phyloP scores from a whole-genome alignment of 2,797 vertebrate genomes.

The Chelon auratus region DNA sequence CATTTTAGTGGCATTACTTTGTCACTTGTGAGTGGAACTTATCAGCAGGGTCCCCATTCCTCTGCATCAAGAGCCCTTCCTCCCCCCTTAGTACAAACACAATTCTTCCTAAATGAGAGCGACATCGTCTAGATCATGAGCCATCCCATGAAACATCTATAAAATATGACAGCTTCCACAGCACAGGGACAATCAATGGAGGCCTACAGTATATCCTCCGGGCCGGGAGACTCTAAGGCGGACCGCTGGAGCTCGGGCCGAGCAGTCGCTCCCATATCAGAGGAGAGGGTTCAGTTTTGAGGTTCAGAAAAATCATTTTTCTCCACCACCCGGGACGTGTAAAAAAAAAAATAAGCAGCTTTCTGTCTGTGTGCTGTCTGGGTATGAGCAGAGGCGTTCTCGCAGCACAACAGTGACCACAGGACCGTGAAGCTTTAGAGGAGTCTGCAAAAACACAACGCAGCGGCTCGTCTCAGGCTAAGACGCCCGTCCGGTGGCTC shows the following conservation, averaged over 20 bases:
- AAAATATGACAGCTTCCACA: conserved; percentile 67
- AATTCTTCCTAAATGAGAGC: conserved; percentile 77
- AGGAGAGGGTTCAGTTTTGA: conserved; percentile 62
- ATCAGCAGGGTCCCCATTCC: conserved; percentile 72
- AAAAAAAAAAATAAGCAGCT: conserved; percentile 81
- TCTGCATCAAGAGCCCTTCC: conserved; percentile 71
- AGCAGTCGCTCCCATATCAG: conserved; percentile 33
- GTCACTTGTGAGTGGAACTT: conserved; percentile 76
- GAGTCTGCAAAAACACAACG: conserved; percentile 79
- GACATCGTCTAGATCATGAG: conserved; percentile 71
- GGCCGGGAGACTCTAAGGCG: conserved; percentile 8
- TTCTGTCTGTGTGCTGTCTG: conserved; percentile 80
- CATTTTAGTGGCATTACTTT: conserved; percentile 75
- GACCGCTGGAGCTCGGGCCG: conserved; percentile 26
- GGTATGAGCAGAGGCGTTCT: conserved; percentile 82
- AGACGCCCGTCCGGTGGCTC: conserved; percentile 82
- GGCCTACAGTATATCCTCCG: conserved; percentile 39
- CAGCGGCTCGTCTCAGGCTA: conserved; percentile 81
- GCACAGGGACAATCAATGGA: conserved; percentile 54
- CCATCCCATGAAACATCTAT: conserved; percentile 72
- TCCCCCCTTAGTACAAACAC: conserved; percentile 72
- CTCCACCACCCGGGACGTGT: conserved; percentile 38
- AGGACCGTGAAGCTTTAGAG: conserved; percentile 87
- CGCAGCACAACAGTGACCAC: conserved; percentile 85
- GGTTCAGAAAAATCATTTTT: conserved; percentile 67